Conservation (phyloP, 2,797 vertebrate species). For the Takifugu rubripes region DNA sequence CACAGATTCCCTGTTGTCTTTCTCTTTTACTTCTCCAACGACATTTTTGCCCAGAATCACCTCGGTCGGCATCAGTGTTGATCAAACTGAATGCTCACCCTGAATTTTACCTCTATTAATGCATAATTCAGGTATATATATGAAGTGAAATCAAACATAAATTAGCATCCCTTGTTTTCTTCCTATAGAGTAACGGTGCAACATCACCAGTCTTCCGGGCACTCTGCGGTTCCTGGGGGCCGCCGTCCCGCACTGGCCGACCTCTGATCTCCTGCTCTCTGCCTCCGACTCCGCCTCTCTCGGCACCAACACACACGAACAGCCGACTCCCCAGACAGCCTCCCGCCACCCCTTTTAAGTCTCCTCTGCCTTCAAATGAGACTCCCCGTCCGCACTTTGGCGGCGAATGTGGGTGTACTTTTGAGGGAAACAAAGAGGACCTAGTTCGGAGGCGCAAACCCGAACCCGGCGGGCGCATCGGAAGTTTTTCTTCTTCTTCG, state of each 20-base stretch:
- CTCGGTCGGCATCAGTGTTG: too few species aligned
- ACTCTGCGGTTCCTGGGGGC: constrained; percentile 16
- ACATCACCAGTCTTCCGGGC: background rate
- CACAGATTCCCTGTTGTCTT: too few species aligned
- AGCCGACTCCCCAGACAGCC: constrained; percentile 44
- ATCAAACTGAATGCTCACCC: too few species aligned
- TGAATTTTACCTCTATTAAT: too few species aligned
- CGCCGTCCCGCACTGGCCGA: constrained; percentile 33
- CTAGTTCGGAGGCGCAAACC: background rate
- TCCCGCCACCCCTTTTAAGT: constrained; percentile 52
- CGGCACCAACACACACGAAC: constrained; percentile 52
- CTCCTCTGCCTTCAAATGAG: constrained; percentile 53
- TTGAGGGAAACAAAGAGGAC: constrained; percentile 7
- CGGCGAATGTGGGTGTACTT: constrained; percentile 20
- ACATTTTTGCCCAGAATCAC: too few species aligned
- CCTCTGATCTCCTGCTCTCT: constrained; percentile 54
- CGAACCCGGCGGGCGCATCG: constrained; percentile 14
- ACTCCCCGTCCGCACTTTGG: constrained; percentile 36
- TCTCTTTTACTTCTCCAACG: too few species aligned
- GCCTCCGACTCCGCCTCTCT: constrained; percentile 71
- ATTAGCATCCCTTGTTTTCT: too few species aligned
- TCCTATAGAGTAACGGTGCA: constrained; percentile 9
- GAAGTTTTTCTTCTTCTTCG: constrained; percentile 38
- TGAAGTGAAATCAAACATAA: too few species aligned
- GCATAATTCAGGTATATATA: too few species aligned